These are phyloP conservation scores for Taeniopygia guttata DNA, from an alignment of 2,797 vertebrate genomes.

Conservation along the genomic window DNA sequence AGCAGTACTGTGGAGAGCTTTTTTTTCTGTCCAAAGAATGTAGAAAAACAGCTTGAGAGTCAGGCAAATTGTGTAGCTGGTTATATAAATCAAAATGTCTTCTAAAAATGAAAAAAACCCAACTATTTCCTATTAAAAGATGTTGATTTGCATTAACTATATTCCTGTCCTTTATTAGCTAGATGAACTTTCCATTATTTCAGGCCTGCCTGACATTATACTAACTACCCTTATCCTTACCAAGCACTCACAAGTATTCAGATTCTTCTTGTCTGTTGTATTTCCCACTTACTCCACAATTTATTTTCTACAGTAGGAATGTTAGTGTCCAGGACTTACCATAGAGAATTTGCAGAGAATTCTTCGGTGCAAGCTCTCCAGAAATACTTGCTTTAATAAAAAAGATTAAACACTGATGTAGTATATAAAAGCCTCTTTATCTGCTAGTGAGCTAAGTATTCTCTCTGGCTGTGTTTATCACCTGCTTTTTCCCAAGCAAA, in stretches of 20 bases:
- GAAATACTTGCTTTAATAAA: neutral
- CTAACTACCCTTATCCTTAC: neutral
- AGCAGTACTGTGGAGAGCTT: neutral
- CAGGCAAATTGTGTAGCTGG: fast-evolving
- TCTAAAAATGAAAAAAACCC: neutral
- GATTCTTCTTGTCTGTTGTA: neutral
- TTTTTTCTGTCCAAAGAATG: neutral
- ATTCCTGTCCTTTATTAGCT: neutral
- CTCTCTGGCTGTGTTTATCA: neutral
- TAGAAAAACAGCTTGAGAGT: neutral
- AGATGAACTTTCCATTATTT: neutral
- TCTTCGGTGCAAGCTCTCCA: neutral
- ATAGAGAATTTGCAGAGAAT: neutral
- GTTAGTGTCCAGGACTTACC: neutral
- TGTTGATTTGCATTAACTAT: neutral
- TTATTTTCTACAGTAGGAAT: neutral
- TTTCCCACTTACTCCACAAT: neutral
- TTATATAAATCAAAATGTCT: neutral
- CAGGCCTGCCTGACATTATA: neutral
- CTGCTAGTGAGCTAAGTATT: neutral
- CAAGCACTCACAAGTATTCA: neutral
- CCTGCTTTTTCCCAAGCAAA: neutral
- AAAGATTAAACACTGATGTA: neutral
- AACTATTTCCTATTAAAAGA: neutral
- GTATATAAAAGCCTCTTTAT: neutral